Percentiles rank a stretch among this genome's conserved stretches.
phyloP scores from a whole-genome alignment of 1,140 invertebrate species.

The Macrobrachium rosenbergii region DNA sequence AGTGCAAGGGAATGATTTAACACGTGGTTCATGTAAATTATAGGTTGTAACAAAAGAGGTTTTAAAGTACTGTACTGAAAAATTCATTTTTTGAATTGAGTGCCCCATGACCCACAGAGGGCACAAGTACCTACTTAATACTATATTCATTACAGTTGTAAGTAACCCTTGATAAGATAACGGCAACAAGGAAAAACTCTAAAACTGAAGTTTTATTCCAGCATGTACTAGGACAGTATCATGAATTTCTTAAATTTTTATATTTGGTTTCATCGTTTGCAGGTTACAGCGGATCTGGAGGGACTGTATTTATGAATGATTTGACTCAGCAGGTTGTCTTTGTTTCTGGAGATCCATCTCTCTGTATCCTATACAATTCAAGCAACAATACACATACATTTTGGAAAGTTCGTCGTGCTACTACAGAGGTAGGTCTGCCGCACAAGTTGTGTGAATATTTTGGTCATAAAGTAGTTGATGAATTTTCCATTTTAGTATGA shows the following conservation, averaged over 20 bases:
- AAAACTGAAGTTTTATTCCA: neutral
- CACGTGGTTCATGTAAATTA: too few species aligned
- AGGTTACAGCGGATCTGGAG: slow-evolving; percentile 83
- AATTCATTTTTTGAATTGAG: too few species aligned
- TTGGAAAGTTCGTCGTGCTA: slow-evolving; percentile 84
- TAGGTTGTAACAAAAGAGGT: too few species aligned
- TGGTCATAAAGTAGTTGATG: neutral
- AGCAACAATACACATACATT: slow-evolving; percentile 73
- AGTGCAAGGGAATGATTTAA: too few species aligned
- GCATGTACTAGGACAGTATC: neutral
- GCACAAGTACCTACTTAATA: too few species aligned
- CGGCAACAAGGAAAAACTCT: neutral
- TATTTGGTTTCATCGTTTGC: slow-evolving; percentile 75
- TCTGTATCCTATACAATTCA: slow-evolving; percentile 46
- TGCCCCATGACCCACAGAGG: too few species aligned
- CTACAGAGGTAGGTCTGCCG: slow-evolving; percentile 77
- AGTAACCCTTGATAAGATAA: too few species aligned
- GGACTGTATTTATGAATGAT: slow-evolving; percentile 75
- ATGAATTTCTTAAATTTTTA: neutral
- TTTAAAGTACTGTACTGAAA: too few species aligned
- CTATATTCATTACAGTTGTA: too few species aligned
- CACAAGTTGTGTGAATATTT: neutral
- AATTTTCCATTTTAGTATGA: neutral
- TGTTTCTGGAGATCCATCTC: slow-evolving; percentile 43
- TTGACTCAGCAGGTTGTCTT: slow-evolving; percentile 43